Percentiles rank a stretch among this genome's conserved stretches.
Conservation (phyloP, 2,888 invertebrate genomes). For the Stramonita haemastoma region DNA sequence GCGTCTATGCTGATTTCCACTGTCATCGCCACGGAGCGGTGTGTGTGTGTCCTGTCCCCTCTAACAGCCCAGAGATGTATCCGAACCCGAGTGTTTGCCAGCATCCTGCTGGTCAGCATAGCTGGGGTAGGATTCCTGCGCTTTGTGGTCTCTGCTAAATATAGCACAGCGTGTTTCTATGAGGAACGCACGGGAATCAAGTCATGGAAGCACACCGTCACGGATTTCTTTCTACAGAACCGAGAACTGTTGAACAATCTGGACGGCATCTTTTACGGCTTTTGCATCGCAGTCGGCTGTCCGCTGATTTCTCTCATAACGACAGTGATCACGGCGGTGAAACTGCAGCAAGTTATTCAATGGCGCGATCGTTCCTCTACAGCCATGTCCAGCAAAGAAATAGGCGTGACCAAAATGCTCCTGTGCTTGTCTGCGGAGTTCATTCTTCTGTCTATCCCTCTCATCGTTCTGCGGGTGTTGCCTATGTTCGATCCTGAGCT, state of each 20-base stretch:
- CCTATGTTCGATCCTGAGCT: neutral
- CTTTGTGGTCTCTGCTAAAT: neutral
- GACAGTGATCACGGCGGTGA: conserved; percentile 16
- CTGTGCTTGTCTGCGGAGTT: conserved; percentile 27
- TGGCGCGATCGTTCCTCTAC: conserved; percentile 23
- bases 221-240: conserved; percentile 18
- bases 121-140: neutral
- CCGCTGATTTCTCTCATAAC: conserved; percentile 18
- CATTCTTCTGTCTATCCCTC: conserved; percentile 17
- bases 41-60: conserved; percentile 34
- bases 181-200: neutral
- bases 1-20: neutral
- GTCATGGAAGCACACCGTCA: conserved; percentile 4
- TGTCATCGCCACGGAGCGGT: conserved; percentile 32
- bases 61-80: conserved; percentile 9
- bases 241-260: neutral
- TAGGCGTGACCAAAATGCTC: conserved; percentile 34
- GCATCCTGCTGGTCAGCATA: neutral
- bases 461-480: neutral
- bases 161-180: neutral
- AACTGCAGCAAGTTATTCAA: neutral
- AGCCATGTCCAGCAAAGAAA: neutral
- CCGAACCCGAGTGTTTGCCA: neutral
- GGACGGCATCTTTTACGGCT: conserved; percentile 14
- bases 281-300: neutral